Conservation (phyloP, 2,113 vertebrate species). For the Struthidea cinerea region DNA sequence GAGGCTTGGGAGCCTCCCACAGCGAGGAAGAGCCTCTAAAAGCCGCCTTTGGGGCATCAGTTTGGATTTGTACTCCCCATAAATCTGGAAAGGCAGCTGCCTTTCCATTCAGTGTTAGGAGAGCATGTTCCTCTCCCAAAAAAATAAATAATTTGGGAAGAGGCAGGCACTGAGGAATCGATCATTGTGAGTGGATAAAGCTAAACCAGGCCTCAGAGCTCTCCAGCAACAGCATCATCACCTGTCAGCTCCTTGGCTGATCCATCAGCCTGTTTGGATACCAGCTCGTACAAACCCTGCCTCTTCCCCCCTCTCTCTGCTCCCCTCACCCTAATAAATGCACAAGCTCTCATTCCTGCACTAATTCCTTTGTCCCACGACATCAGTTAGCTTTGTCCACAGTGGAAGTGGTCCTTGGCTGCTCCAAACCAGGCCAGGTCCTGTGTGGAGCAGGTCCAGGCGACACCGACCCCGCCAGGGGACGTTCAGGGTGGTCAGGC, state of each 20-base stretch:
- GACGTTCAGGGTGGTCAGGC: background rate
- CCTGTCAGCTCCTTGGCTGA: background rate
- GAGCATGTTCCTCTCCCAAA: background rate
- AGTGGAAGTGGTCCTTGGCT: background rate
- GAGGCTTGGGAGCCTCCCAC: background rate
- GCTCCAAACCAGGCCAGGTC: background rate
- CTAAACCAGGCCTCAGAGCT: background rate
- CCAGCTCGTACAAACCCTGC: background rate
- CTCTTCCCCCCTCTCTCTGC: background rate
- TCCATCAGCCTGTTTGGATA: background rate
- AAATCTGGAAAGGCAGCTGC: background rate
- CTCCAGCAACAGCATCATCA: background rate
- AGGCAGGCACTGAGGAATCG: background rate
- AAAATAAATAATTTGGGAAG: background rate
- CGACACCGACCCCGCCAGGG: too few species aligned
- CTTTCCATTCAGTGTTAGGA: background rate
- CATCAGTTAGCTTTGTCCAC: accelerated
- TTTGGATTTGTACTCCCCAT: background rate
- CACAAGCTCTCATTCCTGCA: background rate
- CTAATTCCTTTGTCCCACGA: accelerated
- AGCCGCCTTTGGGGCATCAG: background rate
- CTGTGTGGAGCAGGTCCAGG: background rate
- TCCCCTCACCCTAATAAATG: background rate
- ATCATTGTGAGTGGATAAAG: background rate
- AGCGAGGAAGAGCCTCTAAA: background rate